Base-by-base conservation (phyloP, 2,797 vertebrate species). In the Channallabes apus region DNA sequence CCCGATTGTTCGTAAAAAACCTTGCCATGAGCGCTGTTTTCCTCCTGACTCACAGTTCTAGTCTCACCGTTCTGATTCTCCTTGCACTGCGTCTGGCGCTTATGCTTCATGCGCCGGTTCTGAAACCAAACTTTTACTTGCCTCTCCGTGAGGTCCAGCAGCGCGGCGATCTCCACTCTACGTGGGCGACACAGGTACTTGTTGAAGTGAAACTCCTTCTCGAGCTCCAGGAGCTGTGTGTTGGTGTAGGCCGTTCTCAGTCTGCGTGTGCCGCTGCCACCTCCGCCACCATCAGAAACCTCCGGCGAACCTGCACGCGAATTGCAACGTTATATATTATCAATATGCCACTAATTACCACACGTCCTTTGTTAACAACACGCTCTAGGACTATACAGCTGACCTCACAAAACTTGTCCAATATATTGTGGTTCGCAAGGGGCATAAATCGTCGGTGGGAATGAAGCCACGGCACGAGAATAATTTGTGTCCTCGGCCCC, bases 91-190 rank as follows among this genome's bases (percentile, higher is more conserved):
- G 96, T 98, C 92, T 99, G 97, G 84, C 97, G 94, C 91, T 99
- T 99, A 94, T 98, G 97, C 82, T 99, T 99, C 98, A 99, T 99
- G 91, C 98, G 95, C 80, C 98, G 93, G 94, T 99, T 99, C 93
- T 99, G 98, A 90, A 99, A 99, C 98, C 98, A 99, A 86, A 99
- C 97, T 93, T 99, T 99, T 61, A 99, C 97, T 94, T 99, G 98
- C 92, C 98, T 96, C 92, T 99, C 98, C 0, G 97, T 97, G 92
- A 99, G 93, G 94, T 99, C 97, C 94, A 99, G 91, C 91, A 97
- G 90, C 41, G 97, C 96, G 1, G 98, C 97, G 64, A 99, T 99
- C 89, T 99, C 98, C 93, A 98, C 96, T 69, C 98, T 94, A 86
- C 97, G 95, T 54, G 97, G 98, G 94, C 97, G 95, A 93, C 97